Conservation (phyloP, 92 coral and sea anemone genomes). For the Palythoa heliodiscus region DNA sequence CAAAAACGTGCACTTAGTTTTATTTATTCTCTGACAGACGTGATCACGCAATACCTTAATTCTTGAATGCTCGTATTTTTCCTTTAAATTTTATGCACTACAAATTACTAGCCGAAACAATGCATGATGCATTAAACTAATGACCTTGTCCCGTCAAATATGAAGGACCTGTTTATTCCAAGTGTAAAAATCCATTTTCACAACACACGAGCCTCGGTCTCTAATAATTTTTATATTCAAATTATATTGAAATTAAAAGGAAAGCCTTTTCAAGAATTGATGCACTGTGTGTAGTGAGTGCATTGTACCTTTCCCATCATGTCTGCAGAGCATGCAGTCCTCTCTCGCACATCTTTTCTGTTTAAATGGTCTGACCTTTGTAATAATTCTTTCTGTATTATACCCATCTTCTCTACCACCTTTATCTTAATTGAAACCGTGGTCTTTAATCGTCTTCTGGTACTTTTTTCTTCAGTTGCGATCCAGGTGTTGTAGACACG, state of each 20-base stretch:
- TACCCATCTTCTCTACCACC: no score
- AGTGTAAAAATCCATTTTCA: conserved; percentile 46
- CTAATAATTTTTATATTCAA: conserved; percentile 47
- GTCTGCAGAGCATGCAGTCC: no score
- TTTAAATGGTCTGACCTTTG: no score
- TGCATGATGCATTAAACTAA: neutral
- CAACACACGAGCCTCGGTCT: conserved; percentile 47
- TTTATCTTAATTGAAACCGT: no score
- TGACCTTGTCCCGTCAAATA: conserved; percentile 13
- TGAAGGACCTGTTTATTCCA: conserved; percentile 8
- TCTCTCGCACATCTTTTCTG: no score
- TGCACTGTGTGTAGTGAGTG: no score
- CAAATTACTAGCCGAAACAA: neutral
- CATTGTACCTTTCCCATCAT: no score
- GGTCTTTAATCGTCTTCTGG: no score
- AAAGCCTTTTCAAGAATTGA: conserved; percentile 43
- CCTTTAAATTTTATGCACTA: neutral
- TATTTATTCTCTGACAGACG: neutral
- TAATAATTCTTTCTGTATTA: no score
- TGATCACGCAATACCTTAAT: neutral
- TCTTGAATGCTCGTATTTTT: neutral
- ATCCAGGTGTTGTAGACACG: no score
- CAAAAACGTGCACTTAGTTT: neutral
- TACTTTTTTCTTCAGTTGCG: no score
- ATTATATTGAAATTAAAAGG: conserved; percentile 41